Evolutionary conservation across 2,113 vertebrate genomes (phyloP), one percentile per base, ranked within the genome.

Genomic region (Tamias sibiricus): DNA sequence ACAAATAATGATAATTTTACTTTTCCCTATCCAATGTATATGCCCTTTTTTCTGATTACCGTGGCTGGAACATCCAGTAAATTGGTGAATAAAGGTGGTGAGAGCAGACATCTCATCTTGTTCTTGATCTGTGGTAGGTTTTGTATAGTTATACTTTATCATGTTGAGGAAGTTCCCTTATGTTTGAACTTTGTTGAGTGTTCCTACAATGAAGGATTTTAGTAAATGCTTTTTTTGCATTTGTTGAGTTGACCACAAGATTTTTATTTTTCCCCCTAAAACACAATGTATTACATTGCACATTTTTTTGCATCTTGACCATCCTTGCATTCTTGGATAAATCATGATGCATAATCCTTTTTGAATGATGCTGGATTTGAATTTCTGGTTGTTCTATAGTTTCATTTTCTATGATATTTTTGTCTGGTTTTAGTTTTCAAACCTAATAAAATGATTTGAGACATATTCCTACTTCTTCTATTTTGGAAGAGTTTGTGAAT

Each of bases 341-440:
- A 80, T 85, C 5, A 42, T 52, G 19, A 9, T 52, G 13, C 10
- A 90, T 75, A 86, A 22, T 57, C 30, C 10, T 81, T 80, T 87
- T 30, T 76, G 57, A 95, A 86, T 64, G n/a, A 86, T 8, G 9
- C 49, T 87, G 20, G 54, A 90, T 90, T 85, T 93, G 42, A 35
- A 69, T 62, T 93, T 66, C 47, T 81, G 69, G 49, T 35, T 76
- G 26, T 6, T 87, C 32, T 83, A 66, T 2, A 76, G n/a, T 37
- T 92, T 94, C 66, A 47, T 79, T 72, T 94, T 77, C 30, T 37
- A 20, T 72, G n/a, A 47, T 79, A 87, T 30, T n/a, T 91, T 84
- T 77, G 30, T 30, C 30, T 83, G n/a, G n/a, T 91, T 62, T 91
- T 91, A 76, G 1, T 54, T 57, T 62, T 72, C 24, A 62, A 30